Evolutionary conservation across 2,797 vertebrate genomes (phyloP).

Genomic region (Hydrophis major): DNA sequence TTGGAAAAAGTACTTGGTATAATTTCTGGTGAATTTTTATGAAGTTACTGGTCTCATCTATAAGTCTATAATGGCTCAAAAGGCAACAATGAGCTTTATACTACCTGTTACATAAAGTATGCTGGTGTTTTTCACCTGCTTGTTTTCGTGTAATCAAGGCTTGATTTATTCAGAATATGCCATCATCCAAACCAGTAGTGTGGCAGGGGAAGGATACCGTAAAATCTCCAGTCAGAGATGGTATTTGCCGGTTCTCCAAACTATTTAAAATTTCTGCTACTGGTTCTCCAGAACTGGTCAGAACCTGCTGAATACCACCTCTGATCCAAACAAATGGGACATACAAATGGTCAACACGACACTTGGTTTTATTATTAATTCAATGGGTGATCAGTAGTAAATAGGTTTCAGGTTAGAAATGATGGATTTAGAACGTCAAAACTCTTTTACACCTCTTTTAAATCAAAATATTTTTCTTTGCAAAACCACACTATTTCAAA

Average conservation of each 20-base stretch:
- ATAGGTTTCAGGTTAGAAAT: not conserved
- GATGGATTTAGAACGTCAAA: not conserved
- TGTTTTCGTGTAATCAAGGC: not conserved
- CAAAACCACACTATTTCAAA: not conserved
- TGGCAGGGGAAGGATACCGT: too few relatives aligned
- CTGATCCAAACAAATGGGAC: not conserved
- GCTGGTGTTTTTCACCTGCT: not conserved
- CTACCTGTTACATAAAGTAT: not conserved
- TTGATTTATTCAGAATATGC: not conserved
- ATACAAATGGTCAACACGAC: not conserved
- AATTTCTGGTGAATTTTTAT: not conserved
- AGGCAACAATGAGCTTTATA: not conserved
- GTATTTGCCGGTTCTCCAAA: too few relatives aligned
- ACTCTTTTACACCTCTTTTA: not conserved
- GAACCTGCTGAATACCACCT: too few relatives aligned
- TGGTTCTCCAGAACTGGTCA: too few relatives aligned
- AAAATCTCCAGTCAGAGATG: too few relatives aligned
- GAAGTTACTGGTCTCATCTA: not conserved
- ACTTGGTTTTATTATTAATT: not conserved
- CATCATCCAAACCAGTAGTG: not conserved
- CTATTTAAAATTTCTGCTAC: too few relatives aligned
- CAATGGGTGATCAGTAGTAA: not conserved
- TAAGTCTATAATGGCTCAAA: not conserved
- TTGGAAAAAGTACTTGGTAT: not conserved
- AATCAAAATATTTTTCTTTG: not conserved